A percentile compares a stretch with the other conserved stretches of the same genome.
Conservation (phyloP, 1,140 invertebrate genomes). For the Habropoda laboriosa region DNA sequence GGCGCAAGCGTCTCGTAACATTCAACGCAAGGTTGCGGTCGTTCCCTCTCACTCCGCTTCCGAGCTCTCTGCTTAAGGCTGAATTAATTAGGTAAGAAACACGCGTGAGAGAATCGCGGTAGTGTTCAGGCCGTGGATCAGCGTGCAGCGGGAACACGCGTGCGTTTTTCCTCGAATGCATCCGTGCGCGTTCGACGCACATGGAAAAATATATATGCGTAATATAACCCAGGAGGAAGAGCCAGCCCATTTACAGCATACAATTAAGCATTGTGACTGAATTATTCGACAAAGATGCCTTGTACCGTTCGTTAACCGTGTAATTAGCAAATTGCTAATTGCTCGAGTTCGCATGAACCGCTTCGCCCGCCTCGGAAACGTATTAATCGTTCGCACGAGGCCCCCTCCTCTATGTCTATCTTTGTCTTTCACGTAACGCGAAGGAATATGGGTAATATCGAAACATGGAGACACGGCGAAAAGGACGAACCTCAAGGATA, state of each 20-base stretch:
- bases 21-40: conserved; percentile 26
- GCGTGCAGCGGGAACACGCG: neutral
- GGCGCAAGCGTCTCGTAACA: conserved; percentile 15
- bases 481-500: neutral
- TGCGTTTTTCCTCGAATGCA: neutral
- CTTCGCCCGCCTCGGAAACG: conserved; percentile 28
- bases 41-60: conserved; percentile 14
- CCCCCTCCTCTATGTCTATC: neutral
- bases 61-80: neutral
- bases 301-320: conserved; percentile 61
- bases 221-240: conserved; percentile 47
- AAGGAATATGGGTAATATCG: neutral
- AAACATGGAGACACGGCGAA: neutral
- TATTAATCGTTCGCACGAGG: conserved; percentile 42
- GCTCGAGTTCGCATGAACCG: conserved; percentile 61
- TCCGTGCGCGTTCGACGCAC: neutral
- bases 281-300: conserved; percentile 60
- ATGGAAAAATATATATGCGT: conserved; percentile 35
- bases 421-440: too few relatives aligned
- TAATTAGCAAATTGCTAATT: conserved; percentile 70
- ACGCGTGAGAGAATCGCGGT: conserved; percentile 31
- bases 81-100: conserved; percentile 51
- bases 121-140: neutral
- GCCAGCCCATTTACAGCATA: conserved; percentile 52
- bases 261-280: conserved; percentile 66